phyloP scores from a whole-genome alignment of 2,113 vertebrate genomes.

The Chinchilla lanigera region DNA sequence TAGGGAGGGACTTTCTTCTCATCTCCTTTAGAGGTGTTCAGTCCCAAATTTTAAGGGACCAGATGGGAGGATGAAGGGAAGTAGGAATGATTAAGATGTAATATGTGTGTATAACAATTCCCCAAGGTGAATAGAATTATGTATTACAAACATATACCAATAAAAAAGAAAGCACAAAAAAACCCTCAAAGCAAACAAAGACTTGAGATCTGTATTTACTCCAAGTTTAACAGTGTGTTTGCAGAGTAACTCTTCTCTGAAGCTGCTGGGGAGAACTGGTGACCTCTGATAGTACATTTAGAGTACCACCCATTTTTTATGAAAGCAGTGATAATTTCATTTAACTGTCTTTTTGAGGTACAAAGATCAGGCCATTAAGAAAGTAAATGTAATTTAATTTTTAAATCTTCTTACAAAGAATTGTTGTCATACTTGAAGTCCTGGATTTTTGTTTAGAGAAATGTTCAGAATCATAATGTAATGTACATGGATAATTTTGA shows the following conservation, averaged over 20 bases:
- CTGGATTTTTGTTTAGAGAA: constrained; percentile 29
- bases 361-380: neutral
- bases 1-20: neutral
- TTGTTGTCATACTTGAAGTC: neutral
- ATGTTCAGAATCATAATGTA: neutral
- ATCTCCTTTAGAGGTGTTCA: neutral
- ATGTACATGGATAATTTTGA: neutral
- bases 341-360: neutral
- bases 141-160: neutral
- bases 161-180: neutral
- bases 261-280: neutral
- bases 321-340: neutral
- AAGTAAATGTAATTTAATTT: constrained; percentile 29
- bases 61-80: neutral
- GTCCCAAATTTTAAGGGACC: neutral
- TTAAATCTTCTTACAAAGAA: constrained; percentile 18
- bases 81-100: neutral
- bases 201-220: neutral
- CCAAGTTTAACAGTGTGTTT: neutral
- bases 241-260: neutral
- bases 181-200: neutral
- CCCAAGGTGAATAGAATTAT: neutral
- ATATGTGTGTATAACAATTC: neutral
- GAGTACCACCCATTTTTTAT: neutral
- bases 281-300: neutral